Evolutionary conservation across 2,113 vertebrate genomes (phyloP), one percentile per base, ranked within the genome.

Genomic region (Apteryx owenii): DNA sequence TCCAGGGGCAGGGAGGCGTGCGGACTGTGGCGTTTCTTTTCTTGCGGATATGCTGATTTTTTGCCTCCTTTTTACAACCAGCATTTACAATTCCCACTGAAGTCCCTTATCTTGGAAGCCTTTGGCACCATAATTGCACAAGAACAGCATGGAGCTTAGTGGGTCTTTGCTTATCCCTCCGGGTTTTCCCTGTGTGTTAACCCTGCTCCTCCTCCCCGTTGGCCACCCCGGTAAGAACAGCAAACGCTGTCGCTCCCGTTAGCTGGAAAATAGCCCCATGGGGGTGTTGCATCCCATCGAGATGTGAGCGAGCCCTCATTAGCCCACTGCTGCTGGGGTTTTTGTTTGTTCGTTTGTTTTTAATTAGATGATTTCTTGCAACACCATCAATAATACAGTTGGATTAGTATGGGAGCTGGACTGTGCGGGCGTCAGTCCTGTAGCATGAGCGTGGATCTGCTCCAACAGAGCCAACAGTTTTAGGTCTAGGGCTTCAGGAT

Each of bases 51-150:
- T 87, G 91, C 53, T 50, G 78, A 60, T 95, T 91, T 76, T 51
- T 10, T 38, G 36, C 36, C 78, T 69, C 53, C 1, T 70, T 69
- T 89, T 94, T 85, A 82, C 86, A 71, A 4, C 66, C 81, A 82
- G 66, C 33, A 5, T 91, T 89, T 82, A 40, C 2, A 18, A 51
- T 88, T 88, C 66, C 88, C 48, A 48, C 78, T 89, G 2, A 93
- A 91, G 85, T 73, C 93, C 79, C 75, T 91, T 94, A 70, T 96
- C 93, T 91, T 70, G 81, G 75, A 77, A 96, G 78, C 93, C 53
- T 94, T 80, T 91, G 89, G 71, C 81, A 65, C 62, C 15, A 0
- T 58, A 88, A 94, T 94, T 56, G 53, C 75, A 58, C 66, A 19
- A 62, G 82, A 95, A 80, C 80, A 95, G 85, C 84, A 31, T 48